Conservation (phyloP, 1,140 invertebrate species). For the Streblospio benedicti region DNA sequence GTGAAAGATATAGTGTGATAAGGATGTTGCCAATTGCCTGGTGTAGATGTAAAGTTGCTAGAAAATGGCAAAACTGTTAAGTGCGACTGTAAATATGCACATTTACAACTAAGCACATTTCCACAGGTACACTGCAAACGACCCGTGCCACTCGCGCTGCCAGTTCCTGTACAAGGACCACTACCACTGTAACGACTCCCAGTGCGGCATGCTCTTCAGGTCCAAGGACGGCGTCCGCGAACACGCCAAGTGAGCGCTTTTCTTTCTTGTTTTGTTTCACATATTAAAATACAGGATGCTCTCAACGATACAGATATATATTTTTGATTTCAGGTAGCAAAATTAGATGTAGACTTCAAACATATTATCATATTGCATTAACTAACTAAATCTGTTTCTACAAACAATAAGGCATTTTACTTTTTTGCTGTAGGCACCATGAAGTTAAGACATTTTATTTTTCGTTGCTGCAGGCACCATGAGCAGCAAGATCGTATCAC, state of each 20-base stretch:
- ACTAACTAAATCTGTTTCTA: neutral
- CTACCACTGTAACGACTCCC: slow-evolving; percentile 58
- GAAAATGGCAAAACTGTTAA: too few species aligned
- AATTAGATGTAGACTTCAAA: neutral
- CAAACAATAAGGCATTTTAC: neutral
- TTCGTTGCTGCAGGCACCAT: slow-evolving; percentile 67
- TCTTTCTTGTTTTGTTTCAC: neutral
- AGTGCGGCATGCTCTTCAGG: slow-evolving; percentile 53
- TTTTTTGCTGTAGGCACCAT: neutral
- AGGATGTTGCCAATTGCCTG: too few species aligned
- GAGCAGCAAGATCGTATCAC: slow-evolving; percentile 77
- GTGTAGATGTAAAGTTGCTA: too few species aligned
- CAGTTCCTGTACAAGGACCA: slow-evolving; percentile 64
- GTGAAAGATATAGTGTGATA: too few species aligned
- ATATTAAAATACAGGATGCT: too few species aligned
- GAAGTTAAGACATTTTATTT: too few species aligned
- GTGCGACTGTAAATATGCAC: too few species aligned
- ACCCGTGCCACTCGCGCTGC: slow-evolving; percentile 59
- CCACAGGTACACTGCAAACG: slow-evolving; percentile 49
- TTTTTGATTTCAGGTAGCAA: neutral
- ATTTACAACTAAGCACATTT: too few species aligned
- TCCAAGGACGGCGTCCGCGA: slow-evolving; percentile 70
- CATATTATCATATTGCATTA: neutral
- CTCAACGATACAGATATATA: too few species aligned
- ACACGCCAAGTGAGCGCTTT: slow-evolving; percentile 61